phyloP scores from a whole-genome alignment of 1,140 invertebrate species.

The Goniozus legneri region DNA sequence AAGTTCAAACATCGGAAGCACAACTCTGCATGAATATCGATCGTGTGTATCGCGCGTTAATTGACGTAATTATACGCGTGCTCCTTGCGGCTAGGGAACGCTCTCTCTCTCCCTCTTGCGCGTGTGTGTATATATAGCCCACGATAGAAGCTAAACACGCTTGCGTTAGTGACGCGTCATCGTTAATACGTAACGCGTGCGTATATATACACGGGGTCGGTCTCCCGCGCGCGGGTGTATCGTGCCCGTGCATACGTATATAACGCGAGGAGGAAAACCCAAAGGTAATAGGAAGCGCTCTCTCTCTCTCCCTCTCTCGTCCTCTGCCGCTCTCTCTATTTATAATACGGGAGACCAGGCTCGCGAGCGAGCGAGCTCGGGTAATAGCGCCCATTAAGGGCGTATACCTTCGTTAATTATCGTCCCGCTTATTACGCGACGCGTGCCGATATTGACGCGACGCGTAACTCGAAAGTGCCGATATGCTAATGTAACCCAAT shows the following conservation, averaged over 20 bases:
- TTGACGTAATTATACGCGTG: conserved; percentile 35
- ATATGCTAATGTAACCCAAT: too few species aligned
- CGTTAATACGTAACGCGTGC: background rate
- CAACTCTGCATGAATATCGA: background rate
- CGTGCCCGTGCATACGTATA: background rate
- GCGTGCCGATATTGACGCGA: conserved; percentile 5
- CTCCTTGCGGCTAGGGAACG: conserved; percentile 15
- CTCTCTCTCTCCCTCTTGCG: background rate
- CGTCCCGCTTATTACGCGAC: conserved; percentile 33
- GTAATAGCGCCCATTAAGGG: conserved; percentile 32
- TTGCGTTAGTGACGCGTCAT: background rate
- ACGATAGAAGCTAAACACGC: conserved; percentile 2
- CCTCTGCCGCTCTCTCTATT: too few species aligned
- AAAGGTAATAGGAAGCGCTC: conserved; percentile 12
- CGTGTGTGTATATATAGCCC: conserved; percentile 1
- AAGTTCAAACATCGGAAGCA: too few species aligned
- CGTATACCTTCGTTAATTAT: conserved; percentile 42
- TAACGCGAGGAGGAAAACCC: background rate
- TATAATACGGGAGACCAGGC: too few species aligned
- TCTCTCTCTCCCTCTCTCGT: too few species aligned
- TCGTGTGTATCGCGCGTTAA: conserved; percentile 17
- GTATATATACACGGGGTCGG: conserved; percentile 10
- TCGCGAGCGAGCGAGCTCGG: conserved; percentile 10
- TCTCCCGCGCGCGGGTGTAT: too few species aligned
- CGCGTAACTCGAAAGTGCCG: background rate